These are phyloP conservation scores for Amphiprion percula DNA, from an alignment of 2,113 vertebrate genomes.

Conservation along the genomic window DNA sequence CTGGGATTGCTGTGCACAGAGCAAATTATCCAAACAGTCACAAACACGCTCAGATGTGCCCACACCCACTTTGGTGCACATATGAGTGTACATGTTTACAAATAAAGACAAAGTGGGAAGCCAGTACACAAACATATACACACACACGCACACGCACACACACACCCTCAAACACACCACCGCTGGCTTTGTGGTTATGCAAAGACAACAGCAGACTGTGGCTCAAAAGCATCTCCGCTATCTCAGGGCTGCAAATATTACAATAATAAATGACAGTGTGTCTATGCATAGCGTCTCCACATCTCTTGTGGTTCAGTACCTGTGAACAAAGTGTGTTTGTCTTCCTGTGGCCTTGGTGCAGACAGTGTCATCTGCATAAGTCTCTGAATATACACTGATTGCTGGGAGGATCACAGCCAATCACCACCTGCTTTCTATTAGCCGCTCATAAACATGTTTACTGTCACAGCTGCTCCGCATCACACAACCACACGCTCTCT, in stretches of 20 bases:
- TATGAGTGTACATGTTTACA: slow-evolving; percentile 62
- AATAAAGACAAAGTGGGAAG: slow-evolving; percentile 72
- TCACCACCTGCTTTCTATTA: slow-evolving; percentile 91
- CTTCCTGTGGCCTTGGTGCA: slow-evolving; percentile 16
- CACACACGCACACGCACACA: slow-evolving; percentile 29
- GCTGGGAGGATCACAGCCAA: slow-evolving; percentile 83
- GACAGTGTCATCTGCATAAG: slow-evolving; percentile 57
- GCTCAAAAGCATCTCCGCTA: slow-evolving; percentile 25
- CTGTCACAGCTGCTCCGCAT: slow-evolving; percentile 92
- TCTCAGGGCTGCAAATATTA: slow-evolving; percentile 13
- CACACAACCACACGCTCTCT: slow-evolving; percentile 74
- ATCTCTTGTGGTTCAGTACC: slow-evolving; percentile 7
- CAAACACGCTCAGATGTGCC: slow-evolving; percentile 63
- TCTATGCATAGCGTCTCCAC: neutral
- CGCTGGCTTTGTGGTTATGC: slow-evolving; percentile 49
- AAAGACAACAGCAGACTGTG: slow-evolving; percentile 51
- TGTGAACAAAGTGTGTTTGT: slow-evolving; percentile 11
- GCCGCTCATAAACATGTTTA: slow-evolving; percentile 93
- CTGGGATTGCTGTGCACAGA: slow-evolving; percentile 11
- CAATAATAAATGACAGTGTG: slow-evolving; percentile 22
- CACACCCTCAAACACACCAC: slow-evolving; percentile 18
- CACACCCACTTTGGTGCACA: slow-evolving; percentile 63
- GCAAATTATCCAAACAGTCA: slow-evolving; percentile 35
- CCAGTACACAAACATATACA: slow-evolving; percentile 34
- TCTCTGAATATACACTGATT: slow-evolving; percentile 69